Evolutionary conservation across 2,888 invertebrate genomes (phyloP).

Genomic region (Blera fallax): DNA sequence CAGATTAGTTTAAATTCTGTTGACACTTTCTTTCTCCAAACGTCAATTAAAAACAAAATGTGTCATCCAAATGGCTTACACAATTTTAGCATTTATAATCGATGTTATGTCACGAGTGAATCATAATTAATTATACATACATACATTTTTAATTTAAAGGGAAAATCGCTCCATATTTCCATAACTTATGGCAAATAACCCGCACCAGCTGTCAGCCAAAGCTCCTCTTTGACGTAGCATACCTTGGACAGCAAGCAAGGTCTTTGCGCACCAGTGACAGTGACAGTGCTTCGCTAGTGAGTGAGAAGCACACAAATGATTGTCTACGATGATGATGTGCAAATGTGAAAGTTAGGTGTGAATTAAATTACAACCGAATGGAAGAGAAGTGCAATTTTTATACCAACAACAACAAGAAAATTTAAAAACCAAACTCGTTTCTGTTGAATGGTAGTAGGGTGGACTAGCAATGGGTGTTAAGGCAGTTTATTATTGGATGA

Average conservation of each 20-base stretch:
- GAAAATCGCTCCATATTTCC: background rate
- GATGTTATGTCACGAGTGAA: background rate
- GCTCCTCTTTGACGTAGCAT: background rate
- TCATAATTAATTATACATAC: background rate
- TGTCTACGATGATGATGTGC: conserved; percentile 42
- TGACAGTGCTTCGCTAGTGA: background rate
- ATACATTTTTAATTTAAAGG: background rate
- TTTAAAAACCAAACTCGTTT: conserved; percentile 22
- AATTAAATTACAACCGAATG: conserved; percentile 21
- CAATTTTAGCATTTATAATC: background rate
- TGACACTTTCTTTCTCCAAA: conserved; percentile 41
- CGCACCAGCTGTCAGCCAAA: background rate
- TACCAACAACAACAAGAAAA: background rate
- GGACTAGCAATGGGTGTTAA: conserved; percentile 17
- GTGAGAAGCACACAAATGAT: background rate
- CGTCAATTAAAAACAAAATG: background rate
- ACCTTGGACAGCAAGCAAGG: background rate
- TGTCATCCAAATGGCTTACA: background rate
- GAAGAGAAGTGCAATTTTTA: conserved; percentile 33
- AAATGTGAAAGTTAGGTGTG: conserved; percentile 51
- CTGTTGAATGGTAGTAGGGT: background rate
- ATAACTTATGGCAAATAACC: background rate
- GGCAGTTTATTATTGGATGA: background rate
- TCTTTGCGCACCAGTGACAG: conserved; percentile 3
- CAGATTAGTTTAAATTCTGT: background rate